phyloP scores from a whole-genome alignment of 2,113 vertebrate species.

The Colinus virginianus region DNA sequence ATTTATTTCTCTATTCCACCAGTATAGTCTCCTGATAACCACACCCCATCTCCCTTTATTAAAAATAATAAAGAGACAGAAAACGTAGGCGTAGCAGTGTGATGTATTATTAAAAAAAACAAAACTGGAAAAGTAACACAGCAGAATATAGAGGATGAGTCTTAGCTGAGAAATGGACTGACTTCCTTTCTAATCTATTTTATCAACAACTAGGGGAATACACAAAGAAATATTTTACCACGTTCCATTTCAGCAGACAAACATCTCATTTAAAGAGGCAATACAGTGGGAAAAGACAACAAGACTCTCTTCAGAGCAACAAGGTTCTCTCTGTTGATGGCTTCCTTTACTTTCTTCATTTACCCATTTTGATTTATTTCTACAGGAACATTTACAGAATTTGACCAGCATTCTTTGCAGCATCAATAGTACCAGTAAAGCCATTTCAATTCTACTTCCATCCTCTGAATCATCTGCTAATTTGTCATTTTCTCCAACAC shows the following conservation, averaged over 20 bases:
- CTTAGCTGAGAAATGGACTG: background rate
- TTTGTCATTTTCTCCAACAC: background rate
- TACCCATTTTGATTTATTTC: background rate
- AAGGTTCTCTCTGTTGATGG: background rate
- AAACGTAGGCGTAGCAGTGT: background rate
- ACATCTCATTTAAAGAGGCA: slow-evolving; percentile 2
- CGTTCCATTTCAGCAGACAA: background rate
- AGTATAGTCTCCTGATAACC: slow-evolving; percentile 22
- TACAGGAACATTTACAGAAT: background rate
- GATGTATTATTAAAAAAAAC: background rate
- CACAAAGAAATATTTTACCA: slow-evolving; percentile 41
- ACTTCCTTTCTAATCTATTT: slow-evolving; percentile 15
- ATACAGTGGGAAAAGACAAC: background rate
- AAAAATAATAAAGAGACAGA: background rate
- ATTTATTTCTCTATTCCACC: background rate
- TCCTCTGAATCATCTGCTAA: background rate
- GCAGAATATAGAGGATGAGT: background rate
- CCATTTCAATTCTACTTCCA: background rate
- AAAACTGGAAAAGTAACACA: background rate
- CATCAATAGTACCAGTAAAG: background rate
- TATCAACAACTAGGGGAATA: slow-evolving; percentile 10
- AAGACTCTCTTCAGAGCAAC: background rate
- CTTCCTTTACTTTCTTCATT: background rate
- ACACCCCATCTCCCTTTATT: slow-evolving; percentile 22
- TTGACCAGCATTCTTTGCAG: background rate